Base-by-base conservation (phyloP, 2,113 vertebrate genomes). In the Gasterosteus aculeatus region DNA sequence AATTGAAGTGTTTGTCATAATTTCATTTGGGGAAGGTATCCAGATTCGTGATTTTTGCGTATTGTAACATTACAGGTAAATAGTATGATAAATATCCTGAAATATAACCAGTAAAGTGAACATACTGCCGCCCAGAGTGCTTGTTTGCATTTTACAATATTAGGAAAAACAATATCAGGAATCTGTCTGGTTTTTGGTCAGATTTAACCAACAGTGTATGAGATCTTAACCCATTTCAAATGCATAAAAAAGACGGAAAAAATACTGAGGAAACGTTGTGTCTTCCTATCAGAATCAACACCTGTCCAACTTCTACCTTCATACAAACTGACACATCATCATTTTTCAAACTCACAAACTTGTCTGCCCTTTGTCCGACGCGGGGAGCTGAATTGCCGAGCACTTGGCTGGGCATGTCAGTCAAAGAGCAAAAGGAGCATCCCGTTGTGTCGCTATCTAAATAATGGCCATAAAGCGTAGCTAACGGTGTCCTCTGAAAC, bases 401-500 rank as follows among this genome's bases (percentile, higher is more conserved):
- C 88, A 88, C 87, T 80, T 77, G 85, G 75, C 85, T 87, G 87
- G 82, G 77, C 84, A 87, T 89, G 92, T 88, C 88, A 90, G 87
- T 92, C 87, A 91, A 86, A 91, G 85, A 89, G 87, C 80, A 87
- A 80, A 88, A 88, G 81, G 69, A 87, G 89, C 88, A 75, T 92
- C 90, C 91, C 83, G 86, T 92, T 85, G 91, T 86, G 91, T 87
- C 71, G 78, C 88, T 93, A 91, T 92, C 90, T 93, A 93, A 93
- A 92, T 88, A 93, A 92, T 60, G 90, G 80, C 91, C 88, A 89
- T 93, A 93, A 93, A 92, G 91, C 79, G 80, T 88, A 77, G 90
- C 91, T 90, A 93, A 93, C 89, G 78, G 87, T 87, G 93, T 90
- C 90, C 92, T 92, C 90, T 92, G 92, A 89, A 92, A 92, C 73